phyloP scores from a whole-genome alignment of 2,113 vertebrate genomes.

The Crotalus helleri region DNA sequence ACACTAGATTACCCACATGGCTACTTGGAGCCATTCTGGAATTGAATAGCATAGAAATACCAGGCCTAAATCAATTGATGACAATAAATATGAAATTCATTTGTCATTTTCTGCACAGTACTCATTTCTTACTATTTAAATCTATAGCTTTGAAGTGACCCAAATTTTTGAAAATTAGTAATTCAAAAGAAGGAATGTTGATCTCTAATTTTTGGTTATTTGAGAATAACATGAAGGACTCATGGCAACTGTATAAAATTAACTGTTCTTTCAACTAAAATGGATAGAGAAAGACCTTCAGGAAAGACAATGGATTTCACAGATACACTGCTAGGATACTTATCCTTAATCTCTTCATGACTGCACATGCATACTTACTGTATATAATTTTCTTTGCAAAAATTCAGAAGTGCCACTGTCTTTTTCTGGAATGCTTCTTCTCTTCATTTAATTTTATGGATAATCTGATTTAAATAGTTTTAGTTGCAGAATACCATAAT shows the following conservation, averaged over 20 bases:
- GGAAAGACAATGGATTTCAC: background rate
- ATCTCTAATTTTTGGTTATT: background rate
- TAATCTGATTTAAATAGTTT: background rate
- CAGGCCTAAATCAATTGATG: background rate
- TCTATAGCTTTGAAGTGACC: background rate
- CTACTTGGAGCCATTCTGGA: background rate
- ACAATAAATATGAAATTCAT: background rate
- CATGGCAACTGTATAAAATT: background rate
- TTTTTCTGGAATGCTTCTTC: too few relatives aligned
- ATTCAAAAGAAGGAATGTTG: background rate
- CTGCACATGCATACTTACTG: background rate
- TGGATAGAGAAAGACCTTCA: background rate
- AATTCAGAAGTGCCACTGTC: too few relatives aligned
- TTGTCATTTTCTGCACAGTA: background rate
- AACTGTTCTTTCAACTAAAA: background rate
- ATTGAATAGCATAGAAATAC: background rate
- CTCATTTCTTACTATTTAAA: background rate
- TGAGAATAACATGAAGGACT: background rate
- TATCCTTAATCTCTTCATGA: background rate
- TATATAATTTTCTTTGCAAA: background rate
- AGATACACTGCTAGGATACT: background rate
- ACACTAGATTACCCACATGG: background rate
- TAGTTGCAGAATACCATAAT: background rate
- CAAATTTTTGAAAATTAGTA: background rate
- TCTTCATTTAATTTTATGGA: too few relatives aligned